Conservation (phyloP, 2,113 vertebrate species). For the Otolemur garnettii region DNA sequence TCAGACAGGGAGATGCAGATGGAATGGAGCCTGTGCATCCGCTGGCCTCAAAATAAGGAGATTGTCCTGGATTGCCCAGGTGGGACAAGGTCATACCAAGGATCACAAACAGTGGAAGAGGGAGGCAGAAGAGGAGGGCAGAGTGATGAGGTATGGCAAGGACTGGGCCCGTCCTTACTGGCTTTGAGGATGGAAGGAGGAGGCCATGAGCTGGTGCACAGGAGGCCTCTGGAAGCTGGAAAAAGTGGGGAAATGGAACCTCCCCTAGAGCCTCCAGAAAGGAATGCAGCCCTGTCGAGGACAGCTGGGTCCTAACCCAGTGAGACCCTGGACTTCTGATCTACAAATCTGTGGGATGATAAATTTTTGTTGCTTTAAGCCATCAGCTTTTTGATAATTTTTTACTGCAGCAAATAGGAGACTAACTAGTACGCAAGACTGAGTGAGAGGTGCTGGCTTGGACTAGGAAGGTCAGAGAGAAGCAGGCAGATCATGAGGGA, state of each 20-base stretch:
- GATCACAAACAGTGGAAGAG: neutral
- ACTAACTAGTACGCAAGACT: neutral
- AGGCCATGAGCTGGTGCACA: fast-evolving
- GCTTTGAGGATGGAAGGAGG: neutral
- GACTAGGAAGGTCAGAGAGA: neutral
- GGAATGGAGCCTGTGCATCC: neutral
- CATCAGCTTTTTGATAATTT: neutral
- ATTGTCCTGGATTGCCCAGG: neutral
- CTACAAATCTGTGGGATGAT: neutral
- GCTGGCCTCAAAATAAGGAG: neutral
- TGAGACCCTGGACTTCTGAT: neutral
- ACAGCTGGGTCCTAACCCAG: neutral
- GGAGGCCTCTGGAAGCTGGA: neutral
- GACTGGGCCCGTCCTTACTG: fast-evolving
- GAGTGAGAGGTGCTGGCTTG: neutral
- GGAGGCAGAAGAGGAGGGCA: neutral
- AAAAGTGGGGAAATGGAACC: no score
- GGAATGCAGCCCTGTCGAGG: neutral
- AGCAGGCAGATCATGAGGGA: neutral
- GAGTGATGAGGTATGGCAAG: neutral
- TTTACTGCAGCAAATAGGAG: neutral
- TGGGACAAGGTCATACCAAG: neutral
- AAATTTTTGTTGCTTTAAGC: neutral
- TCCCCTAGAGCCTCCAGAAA: neutral
- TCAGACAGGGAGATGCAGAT: neutral